A percentile compares a stretch with the other conserved stretches of the same genome.
These are phyloP conservation scores for Volucella zonaria DNA, from an alignment of 2,888 invertebrate species.

Conservation along the genomic window DNA sequence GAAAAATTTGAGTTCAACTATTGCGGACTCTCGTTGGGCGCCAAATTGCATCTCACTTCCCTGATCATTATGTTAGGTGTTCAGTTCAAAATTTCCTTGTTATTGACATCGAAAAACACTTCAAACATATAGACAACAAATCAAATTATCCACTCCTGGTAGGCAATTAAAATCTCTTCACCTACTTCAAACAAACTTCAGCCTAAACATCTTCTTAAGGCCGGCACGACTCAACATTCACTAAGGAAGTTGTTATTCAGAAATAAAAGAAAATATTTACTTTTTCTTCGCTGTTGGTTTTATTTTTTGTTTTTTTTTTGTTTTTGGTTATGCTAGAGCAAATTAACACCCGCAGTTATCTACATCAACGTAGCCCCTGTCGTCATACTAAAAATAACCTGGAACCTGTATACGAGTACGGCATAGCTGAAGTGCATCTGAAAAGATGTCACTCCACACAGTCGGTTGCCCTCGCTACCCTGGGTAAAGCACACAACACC, in stretches of 20 bases:
- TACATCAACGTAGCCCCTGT: neutral
- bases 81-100: constrained; percentile 11
- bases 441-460: constrained; percentile 60
- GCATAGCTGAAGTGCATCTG: neutral
- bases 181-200: constrained; percentile 52
- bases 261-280: constrained; percentile 65
- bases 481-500: constrained; percentile 5
- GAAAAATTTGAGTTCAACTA: neutral
- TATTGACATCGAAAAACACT: constrained; percentile 54
- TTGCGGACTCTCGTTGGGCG: constrained; percentile 18
- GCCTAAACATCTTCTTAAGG: constrained; percentile 4
- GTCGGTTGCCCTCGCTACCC: constrained; percentile 20
- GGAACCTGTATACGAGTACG: constrained; percentile 8
- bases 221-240: constrained; percentile 26
- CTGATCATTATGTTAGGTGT: constrained; percentile 22
- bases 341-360: constrained; percentile 55
- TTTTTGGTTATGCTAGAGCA: neutral
- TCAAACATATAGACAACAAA: constrained; percentile 44
- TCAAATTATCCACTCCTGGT: constrained; percentile 57
- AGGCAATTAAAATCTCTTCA: constrained; percentile 69
- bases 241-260: constrained; percentile 69
- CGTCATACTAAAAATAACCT: constrained; percentile 53
- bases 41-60: constrained; percentile 12
- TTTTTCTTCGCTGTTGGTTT: neutral
- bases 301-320: neutral